Evolutionary conservation across 2,888 invertebrate species (phyloP).

Genomic region (Liposcelis brunnea): DNA sequence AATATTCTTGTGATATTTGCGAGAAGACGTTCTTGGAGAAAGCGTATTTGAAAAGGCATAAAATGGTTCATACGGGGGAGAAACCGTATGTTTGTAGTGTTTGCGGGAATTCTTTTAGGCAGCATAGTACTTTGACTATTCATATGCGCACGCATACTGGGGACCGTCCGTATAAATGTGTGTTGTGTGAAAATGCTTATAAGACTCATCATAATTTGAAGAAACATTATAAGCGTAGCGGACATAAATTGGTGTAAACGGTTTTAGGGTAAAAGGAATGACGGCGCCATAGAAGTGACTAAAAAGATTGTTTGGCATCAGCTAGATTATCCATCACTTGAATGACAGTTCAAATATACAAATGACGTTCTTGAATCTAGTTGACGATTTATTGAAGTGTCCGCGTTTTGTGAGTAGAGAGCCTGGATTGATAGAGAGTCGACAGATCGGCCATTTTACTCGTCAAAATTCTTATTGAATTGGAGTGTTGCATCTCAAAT

Average conservation of each 20-base stretch:
- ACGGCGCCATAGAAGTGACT: no score
- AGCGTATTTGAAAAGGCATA: constrained; percentile 1
- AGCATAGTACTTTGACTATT: constrained; percentile 11
- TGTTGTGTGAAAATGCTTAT: constrained; percentile 10
- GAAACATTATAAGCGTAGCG: background rate
- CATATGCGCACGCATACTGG: constrained; percentile 13
- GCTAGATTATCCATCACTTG: no score
- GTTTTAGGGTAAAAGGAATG: no score
- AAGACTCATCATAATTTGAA: constrained; percentile 4
- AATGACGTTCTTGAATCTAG: no score
- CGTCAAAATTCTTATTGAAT: no score
- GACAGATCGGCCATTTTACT: no score
- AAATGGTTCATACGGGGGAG: constrained; percentile 2
- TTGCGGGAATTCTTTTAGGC: constrained; percentile 12
- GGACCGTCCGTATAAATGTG: constrained; percentile 11
- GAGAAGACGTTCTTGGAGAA: constrained; percentile 4
- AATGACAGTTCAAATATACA: no score
- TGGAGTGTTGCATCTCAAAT: no score
- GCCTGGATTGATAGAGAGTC: no score
- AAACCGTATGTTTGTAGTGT: constrained; percentile 10
- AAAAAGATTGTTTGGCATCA: no score
- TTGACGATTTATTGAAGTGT: no score
- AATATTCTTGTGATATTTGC: constrained; percentile 1
- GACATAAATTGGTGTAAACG: background rate
- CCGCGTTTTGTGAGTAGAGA: no score